Base-by-base conservation (phyloP, 2,888 invertebrate species). In the Amiota mariae region DNA sequence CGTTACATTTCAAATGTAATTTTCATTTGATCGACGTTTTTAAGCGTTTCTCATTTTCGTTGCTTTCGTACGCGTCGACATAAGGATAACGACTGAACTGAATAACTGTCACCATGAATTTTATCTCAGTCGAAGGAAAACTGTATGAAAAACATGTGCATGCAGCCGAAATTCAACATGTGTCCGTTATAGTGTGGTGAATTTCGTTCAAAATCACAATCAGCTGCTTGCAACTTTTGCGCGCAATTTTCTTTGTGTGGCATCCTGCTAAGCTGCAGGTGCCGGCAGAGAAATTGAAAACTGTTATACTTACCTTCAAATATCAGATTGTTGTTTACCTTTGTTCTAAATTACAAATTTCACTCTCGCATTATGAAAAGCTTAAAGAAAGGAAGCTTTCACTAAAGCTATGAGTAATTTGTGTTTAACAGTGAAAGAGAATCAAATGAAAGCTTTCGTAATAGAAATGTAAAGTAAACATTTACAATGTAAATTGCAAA, bases 31-130 rank as follows among this genome's bases (percentile, higher is more conserved):
- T 15, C 15, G 20, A 8, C 18, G 3, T n/a, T 63, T 63, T 66
- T 18, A 15, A 48, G 66, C 66, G 66, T n/a, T 36, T 18, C 6
- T 9, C 66, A 66, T 49, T 10, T 66, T 66, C 48, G 71, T 76
- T 77, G 82, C 78, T 79, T 79, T 77, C 81, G 81, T 72, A 79
- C 85, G 79, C 85, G 76, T 81, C 81, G 85, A 82, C 85, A 80
- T 77, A 78, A 77, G 76, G 80, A 82, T 79, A 84, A 81, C 82
- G 86, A 85, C 84, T 85, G 77, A 81, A 72, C 84, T 59, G 59
- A 59, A 59, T 59, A 4, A 12, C 64, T 36, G 24, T 8, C 64
- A 48, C 66, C 57, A 49, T 13, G 18, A 9, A 46, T 24, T 46
- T 46, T 20, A 57, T 20, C 49, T 12, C 67, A 4, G 80, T 51